Conservation (phyloP, 1,140 invertebrate genomes). For the Pseudomyrmex gracilis region DNA sequence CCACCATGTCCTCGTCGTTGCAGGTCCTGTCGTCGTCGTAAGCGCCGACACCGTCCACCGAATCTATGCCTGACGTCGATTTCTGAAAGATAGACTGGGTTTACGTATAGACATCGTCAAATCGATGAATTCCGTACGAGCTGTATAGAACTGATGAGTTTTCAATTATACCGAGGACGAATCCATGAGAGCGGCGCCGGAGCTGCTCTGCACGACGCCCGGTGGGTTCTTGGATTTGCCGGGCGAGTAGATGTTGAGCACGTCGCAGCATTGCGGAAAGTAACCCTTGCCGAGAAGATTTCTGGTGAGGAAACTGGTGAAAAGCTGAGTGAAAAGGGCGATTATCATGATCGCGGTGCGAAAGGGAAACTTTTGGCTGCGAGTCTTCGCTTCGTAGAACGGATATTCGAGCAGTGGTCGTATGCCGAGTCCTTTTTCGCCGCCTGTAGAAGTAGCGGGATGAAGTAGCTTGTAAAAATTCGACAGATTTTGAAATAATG, state of each 20-base stretch:
- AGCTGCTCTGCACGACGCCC: conserved; percentile 82
- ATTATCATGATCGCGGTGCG: conserved; percentile 87
- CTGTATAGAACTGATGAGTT: no score
- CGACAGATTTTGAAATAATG: conserved; percentile 38
- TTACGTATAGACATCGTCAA: not conserved
- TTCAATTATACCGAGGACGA: conserved; percentile 69
- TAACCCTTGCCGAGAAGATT: conserved; percentile 87
- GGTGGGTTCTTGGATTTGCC: conserved; percentile 81
- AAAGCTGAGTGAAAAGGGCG: conserved; percentile 87
- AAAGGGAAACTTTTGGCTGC: conserved; percentile 88
- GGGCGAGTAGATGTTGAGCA: conserved; percentile 82
- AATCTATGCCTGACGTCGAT: conserved; percentile 69
- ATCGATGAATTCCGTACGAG: no score
- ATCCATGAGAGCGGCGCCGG: conserved; percentile 83
- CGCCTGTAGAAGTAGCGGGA: conserved; percentile 81
- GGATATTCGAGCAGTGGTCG: conserved; percentile 89
- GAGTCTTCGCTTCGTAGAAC: conserved; percentile 85
- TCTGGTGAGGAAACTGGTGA: conserved; percentile 86
- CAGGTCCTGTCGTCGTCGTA: conserved; percentile 68
- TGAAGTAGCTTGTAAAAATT: not conserved
- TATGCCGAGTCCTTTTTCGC: conserved; percentile 88
- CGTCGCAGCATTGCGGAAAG: conserved; percentile 84
- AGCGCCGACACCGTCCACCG: conserved; percentile 63
- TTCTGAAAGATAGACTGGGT: conserved; percentile 50
- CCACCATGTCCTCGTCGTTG: conserved; percentile 54